These are phyloP conservation scores for Tetrao urogallus DNA, from an alignment of 2,113 vertebrate genomes.

Conservation along the genomic window DNA sequence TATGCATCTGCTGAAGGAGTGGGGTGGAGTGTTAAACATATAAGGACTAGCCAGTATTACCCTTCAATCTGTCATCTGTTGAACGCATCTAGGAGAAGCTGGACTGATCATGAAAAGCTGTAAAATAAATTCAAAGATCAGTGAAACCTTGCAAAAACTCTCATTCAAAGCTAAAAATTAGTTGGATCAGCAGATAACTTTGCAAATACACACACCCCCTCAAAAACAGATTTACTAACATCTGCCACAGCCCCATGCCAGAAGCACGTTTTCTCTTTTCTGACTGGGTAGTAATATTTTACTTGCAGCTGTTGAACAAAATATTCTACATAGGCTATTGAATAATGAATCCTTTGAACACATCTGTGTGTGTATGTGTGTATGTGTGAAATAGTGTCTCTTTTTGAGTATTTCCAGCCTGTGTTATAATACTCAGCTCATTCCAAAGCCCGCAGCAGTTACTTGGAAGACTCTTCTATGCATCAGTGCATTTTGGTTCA, in stretches of 20 bases:
- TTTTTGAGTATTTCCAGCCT: slow-evolving; percentile 42
- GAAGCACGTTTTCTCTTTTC: slow-evolving; percentile 20
- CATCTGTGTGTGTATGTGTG: not conserved
- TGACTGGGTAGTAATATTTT: slow-evolving; percentile 32
- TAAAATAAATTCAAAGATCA: slow-evolving; percentile 16
- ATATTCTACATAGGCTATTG: not conserved
- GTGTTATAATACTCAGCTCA: not conserved
- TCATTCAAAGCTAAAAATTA: not conserved
- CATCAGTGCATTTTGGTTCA: slow-evolving; percentile 9
- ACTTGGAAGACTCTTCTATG: slow-evolving; percentile 35
- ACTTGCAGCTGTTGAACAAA: slow-evolving; percentile 19
- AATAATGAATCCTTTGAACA: slow-evolving; percentile 36
- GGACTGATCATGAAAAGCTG: slow-evolving; percentile 26
- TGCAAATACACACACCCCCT: slow-evolving; percentile 10
- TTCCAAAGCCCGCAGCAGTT: slow-evolving; percentile 63
- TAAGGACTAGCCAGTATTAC: slow-evolving; percentile 2
- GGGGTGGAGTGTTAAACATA: slow-evolving; percentile 18
- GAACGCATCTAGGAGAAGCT: slow-evolving; percentile 26
- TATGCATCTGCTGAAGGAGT: slow-evolving; percentile 30
- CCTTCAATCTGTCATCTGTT: slow-evolving; percentile 51
- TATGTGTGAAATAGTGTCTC: not conserved
- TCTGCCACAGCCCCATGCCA: slow-evolving; percentile 7
- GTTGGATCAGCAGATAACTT: slow-evolving; percentile 4
- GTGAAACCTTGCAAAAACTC: not conserved
- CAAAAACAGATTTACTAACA: slow-evolving; percentile 11